A percentile compares a stretch with the other conserved stretches of the same genome.
These are phyloP conservation scores for Caerostris darwini DNA, from an alignment of 1,140 invertebrate species.

Conservation along the genomic window DNA sequence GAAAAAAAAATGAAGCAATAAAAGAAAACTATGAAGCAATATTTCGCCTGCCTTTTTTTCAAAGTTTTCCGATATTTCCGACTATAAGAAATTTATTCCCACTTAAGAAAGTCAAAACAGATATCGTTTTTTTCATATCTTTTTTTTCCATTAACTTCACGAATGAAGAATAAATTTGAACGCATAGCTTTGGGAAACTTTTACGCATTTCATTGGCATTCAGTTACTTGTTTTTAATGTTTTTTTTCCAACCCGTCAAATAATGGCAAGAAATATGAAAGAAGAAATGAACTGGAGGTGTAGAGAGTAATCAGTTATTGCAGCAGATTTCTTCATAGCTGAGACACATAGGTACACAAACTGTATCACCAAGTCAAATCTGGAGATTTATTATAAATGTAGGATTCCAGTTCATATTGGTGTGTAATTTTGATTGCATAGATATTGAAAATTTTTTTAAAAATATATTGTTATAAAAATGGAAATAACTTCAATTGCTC, in stretches of 20 bases:
- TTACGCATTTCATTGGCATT: slow-evolving; percentile 29
- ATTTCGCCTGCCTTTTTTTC: slow-evolving; percentile 51
- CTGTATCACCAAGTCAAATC: not conserved
- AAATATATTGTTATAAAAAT: not conserved
- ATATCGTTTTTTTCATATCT: slow-evolving; percentile 66
- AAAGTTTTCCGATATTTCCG: slow-evolving; percentile 72
- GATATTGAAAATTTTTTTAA: not conserved
- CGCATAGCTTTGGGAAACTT: slow-evolving; percentile 28
- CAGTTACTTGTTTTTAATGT: slow-evolving; percentile 51
- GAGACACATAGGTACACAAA: not conserved
- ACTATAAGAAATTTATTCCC: slow-evolving; percentile 77
- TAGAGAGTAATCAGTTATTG: not conserved
- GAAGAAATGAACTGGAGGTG: not conserved
- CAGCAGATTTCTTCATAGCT: not conserved
- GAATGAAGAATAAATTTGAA: slow-evolving; percentile 74
- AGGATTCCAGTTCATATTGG: not conserved
- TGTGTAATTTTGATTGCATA: not conserved
- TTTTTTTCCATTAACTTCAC: slow-evolving; percentile 36
- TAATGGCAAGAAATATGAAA: slow-evolving; percentile 38
- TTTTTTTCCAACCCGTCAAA: slow-evolving; percentile 18
- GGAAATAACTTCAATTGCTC: not conserved
- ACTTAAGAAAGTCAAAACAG: slow-evolving; percentile 76
- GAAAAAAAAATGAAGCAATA: slow-evolving; percentile 47
- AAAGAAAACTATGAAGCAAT: slow-evolving; percentile 76
- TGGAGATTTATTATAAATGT: not conserved